phyloP scores from a whole-genome alignment of 2,888 invertebrate genomes.

The Papilio protenor region DNA sequence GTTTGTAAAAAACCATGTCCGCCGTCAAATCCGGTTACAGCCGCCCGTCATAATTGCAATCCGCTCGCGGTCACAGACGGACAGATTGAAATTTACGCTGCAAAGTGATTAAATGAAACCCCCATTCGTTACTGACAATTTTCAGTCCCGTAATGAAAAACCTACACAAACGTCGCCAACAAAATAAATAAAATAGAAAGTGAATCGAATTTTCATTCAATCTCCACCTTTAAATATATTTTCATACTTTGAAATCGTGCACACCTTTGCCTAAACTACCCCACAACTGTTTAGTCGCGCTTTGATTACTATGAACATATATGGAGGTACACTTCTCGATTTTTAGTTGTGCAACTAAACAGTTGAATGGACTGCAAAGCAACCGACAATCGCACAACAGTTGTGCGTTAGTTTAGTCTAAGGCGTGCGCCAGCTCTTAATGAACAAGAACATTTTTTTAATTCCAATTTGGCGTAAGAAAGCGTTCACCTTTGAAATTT shows the following conservation, averaged over 20 bases:
- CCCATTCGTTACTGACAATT: slow-evolving; percentile 33
- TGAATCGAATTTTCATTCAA: neutral
- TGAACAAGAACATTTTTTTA: too few relatives aligned
- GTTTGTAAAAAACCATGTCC: slow-evolving; percentile 59
- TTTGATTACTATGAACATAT: neutral
- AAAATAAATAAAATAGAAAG: slow-evolving; percentile 7
- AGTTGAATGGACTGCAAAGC: too few relatives aligned
- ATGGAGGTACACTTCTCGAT: neutral
- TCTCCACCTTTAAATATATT: neutral
- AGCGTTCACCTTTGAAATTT: neutral
- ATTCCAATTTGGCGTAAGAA: too few relatives aligned
- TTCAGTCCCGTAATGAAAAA: slow-evolving; percentile 17
- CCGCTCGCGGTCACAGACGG: slow-evolving; percentile 67
- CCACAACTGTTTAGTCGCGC: too few relatives aligned
- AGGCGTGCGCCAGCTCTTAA: too few relatives aligned
- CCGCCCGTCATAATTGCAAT: slow-evolving; percentile 61
- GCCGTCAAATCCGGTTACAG: slow-evolving; percentile 53
- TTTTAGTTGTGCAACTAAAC: too few relatives aligned
- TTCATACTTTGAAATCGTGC: neutral
- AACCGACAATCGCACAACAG: too few relatives aligned
- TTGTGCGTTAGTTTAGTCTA: too few relatives aligned
- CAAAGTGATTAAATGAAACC: slow-evolving; percentile 44
- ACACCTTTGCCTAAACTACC: too few relatives aligned
- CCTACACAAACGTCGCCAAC: slow-evolving; percentile 7
- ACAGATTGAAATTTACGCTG: slow-evolving; percentile 65